Base-by-base conservation (phyloP, 2,888 invertebrate genomes). In the Platyscelio sp. region DNA sequence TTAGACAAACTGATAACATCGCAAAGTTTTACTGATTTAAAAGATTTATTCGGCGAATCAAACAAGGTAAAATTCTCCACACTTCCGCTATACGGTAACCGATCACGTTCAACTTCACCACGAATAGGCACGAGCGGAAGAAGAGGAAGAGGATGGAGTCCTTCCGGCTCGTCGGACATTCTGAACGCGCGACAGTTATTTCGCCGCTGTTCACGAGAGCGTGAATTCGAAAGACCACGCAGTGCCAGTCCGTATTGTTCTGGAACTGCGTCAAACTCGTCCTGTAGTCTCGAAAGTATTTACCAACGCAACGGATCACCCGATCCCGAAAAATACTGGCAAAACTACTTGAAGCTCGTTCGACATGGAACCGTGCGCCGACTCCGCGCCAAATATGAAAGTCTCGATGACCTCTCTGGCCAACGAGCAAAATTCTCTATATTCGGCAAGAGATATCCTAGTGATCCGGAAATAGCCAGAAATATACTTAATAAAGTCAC, bases 41-140 rank as follows among this genome's bases (percentile, higher is more conserved):
- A 97, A 90, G 98, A 97, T 88, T 94, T 97, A n/a, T 97, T 97
- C 90, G 98, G 98, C 0, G 97, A 98, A 92, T 95, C 95, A 27
- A 95, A 96, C 86, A 94, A 94, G 89, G 95, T 95, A 86, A 96
- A 95, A 90, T 96, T 95, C 92, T 93, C 95, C 40, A 95, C 95
- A 4, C 92, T 95, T 74, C 95, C 96, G 24, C 68, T 86, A 43
- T 86, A 84, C 71, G 75, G 72, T 22, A 82, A 58, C 74, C 86
- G 85, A 58, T 81, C 87, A 26, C 89, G 88, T 26, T 89, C 88
- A 20, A 82, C 81, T 22, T 88, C 88, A 33, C 87, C 89, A 26
- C 71, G 68, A 63, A 70, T 40, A 46, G 58, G 65, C 56, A 61
- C 75, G 40, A 82, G 89, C 88, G 78, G 81, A 87, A 82, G 75